phyloP scores from a whole-genome alignment of 1,140 invertebrate genomes.

The Temnothorax nylanderi region DNA sequence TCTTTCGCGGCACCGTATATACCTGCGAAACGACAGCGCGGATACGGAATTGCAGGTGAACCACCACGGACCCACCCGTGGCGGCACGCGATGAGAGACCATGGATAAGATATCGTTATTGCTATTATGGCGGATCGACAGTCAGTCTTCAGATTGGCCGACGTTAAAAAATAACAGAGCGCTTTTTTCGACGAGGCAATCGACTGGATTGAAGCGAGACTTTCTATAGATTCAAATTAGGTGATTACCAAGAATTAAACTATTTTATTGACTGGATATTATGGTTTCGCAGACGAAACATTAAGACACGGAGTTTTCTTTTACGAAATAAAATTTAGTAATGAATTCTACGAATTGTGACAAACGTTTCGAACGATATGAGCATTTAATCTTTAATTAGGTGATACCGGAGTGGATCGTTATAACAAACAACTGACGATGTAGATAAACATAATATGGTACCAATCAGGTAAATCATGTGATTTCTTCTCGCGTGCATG shows the following conservation, averaged over 20 bases:
- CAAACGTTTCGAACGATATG: neutral
- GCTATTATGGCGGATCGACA: constrained; percentile 58
- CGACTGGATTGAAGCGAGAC: neutral
- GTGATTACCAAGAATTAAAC: neutral
- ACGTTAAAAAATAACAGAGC: constrained; percentile 44
- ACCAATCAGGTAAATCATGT: neutral
- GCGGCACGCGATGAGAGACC: constrained; percentile 63
- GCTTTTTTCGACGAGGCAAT: constrained; percentile 6
- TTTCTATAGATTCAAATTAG: neutral
- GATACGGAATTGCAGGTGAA: constrained; percentile 56
- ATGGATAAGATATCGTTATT: constrained; percentile 59
- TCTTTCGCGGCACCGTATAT: constrained; percentile 54
- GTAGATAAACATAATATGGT: neutral
- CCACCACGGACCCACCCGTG: constrained; percentile 53
- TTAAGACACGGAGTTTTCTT: neutral
- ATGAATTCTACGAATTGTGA: neutral
- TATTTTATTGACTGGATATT: neutral
- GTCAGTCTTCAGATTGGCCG: constrained; percentile 45
- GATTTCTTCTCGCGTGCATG: constrained; percentile 8
- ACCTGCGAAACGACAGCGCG: constrained; percentile 62
- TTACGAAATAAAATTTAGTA: neutral
- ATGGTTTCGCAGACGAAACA: neutral
- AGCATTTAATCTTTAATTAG: neutral
- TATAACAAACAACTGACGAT: neutral
- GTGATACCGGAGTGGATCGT: neutral